phyloP scores from a whole-genome alignment of 2,888 invertebrate species.

The Biston betularia region DNA sequence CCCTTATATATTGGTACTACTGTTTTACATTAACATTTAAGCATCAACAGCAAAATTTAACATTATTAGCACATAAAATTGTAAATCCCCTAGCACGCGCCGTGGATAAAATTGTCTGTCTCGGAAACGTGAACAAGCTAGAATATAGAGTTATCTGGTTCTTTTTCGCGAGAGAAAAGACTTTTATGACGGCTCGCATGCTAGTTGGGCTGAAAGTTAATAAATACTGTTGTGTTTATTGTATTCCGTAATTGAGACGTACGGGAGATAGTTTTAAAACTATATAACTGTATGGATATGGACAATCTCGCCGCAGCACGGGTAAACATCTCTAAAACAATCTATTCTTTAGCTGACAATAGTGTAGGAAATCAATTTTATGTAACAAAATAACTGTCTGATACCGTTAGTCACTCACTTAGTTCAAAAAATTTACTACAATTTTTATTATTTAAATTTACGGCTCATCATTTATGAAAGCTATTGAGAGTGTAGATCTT shows the following conservation, averaged over 20 bases:
- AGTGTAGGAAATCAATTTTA: background rate
- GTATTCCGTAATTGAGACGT: slow-evolving; percentile 19
- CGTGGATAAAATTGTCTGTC: no score
- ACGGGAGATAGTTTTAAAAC: slow-evolving; percentile 17
- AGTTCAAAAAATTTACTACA: no score
- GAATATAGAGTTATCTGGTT: no score
- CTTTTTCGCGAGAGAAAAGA: no score
- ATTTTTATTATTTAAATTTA: no score
- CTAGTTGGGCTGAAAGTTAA: background rate
- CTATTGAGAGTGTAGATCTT: no score
- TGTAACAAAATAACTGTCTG: background rate
- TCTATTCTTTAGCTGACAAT: background rate
- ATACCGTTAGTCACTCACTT: background rate
- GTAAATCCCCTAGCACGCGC: no score
- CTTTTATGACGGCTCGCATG: background rate
- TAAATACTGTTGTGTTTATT: slow-evolving; percentile 32
- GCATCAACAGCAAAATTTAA: no score
- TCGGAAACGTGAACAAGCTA: no score
- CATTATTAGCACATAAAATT: no score
- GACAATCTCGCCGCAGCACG: slow-evolving; percentile 31
- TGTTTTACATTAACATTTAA: background rate
- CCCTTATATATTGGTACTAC: background rate
- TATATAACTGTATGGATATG: slow-evolving; percentile 8
- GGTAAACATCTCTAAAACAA: slow-evolving; percentile 26
- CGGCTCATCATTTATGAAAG: no score